These are phyloP conservation scores for Labeo calbasu DNA, from an alignment of 2,797 vertebrate genomes.

Conservation along the genomic window DNA sequence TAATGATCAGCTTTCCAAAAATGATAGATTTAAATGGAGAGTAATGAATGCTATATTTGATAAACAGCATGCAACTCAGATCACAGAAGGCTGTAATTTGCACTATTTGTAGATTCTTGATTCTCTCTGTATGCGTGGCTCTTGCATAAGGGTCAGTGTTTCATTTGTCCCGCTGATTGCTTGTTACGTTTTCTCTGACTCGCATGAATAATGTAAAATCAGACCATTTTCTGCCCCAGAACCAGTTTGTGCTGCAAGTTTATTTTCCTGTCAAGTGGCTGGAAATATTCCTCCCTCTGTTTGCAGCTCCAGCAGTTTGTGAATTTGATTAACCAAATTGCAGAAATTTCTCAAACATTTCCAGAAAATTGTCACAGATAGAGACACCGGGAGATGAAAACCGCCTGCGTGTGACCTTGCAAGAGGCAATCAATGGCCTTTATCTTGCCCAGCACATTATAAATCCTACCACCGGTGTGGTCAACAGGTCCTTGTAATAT, in stretches of 20 bases:
- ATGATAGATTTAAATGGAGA: slow-evolving; percentile 56
- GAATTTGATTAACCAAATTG: slow-evolving; percentile 75
- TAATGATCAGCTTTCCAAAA: slow-evolving; percentile 52
- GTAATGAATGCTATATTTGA: slow-evolving; percentile 57
- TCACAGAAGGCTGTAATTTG: slow-evolving; percentile 47
- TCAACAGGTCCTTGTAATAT: slow-evolving; percentile 79
- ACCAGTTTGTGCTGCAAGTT: slow-evolving; percentile 74
- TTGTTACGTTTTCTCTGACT: slow-evolving; percentile 69
- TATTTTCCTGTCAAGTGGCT: slow-evolving; percentile 67
- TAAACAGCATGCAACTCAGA: slow-evolving; percentile 43
- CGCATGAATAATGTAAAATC: slow-evolving; percentile 78
- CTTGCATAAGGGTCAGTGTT: slow-evolving; percentile 71
- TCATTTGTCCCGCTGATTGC: slow-evolving; percentile 77
- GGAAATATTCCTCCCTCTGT: slow-evolving; percentile 63
- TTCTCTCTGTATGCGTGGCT: slow-evolving; percentile 32
- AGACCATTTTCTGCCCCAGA: slow-evolving; percentile 71
- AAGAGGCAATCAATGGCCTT: slow-evolving; percentile 81
- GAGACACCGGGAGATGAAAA: slow-evolving; percentile 68
- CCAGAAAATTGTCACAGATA: slow-evolving; percentile 72
- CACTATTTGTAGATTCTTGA: slow-evolving; percentile 42
- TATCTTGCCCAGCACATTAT: slow-evolving; percentile 80
- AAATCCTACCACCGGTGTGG: slow-evolving; percentile 77
- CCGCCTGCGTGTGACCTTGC: slow-evolving; percentile 74
- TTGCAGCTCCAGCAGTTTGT: slow-evolving; percentile 59
- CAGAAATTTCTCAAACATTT: slow-evolving; percentile 64